These are phyloP conservation scores for Leucania comma DNA, from an alignment of 2,888 invertebrate genomes.

Conservation along the genomic window DNA sequence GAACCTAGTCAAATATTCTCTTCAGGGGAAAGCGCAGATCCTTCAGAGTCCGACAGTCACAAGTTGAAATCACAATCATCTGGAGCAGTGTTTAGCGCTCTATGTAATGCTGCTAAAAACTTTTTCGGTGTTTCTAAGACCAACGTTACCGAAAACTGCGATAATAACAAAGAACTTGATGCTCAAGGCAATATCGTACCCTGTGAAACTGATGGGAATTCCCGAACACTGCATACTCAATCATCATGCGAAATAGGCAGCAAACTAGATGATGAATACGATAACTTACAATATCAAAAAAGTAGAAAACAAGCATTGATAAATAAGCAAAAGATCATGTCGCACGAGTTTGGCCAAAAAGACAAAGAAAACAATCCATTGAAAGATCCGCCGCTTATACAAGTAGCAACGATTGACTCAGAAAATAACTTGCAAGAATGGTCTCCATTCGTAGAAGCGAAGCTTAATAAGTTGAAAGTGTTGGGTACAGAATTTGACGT, in stretches of 20 bases:
- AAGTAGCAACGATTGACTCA: slow-evolving; percentile 72
- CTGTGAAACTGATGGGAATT: slow-evolving; percentile 65
- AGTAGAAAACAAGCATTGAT: slow-evolving; percentile 84
- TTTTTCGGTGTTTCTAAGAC: slow-evolving; percentile 77
- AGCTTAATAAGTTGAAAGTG: slow-evolving; percentile 81
- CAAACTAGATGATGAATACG: slow-evolving; percentile 73
- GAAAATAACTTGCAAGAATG: slow-evolving; percentile 78
- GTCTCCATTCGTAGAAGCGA: slow-evolving; percentile 78
- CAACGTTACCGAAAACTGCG: slow-evolving; percentile 71
- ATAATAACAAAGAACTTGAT: slow-evolving; percentile 80
- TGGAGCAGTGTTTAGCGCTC: slow-evolving; percentile 77
- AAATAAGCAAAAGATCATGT: slow-evolving; percentile 89
- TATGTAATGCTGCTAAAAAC: slow-evolving; percentile 83
- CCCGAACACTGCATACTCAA: slow-evolving; percentile 65
- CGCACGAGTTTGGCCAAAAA: slow-evolving; percentile 84
- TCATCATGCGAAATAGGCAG: slow-evolving; percentile 82
- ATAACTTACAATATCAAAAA: slow-evolving; percentile 79
- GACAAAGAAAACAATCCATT: slow-evolving; percentile 79
- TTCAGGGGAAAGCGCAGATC: slow-evolving; percentile 58
- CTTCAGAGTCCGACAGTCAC: slow-evolving; percentile 64
- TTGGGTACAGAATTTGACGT: slow-evolving; percentile 77
- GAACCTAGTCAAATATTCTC: slow-evolving; percentile 52
- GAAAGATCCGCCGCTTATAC: slow-evolving; percentile 64
- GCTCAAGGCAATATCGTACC: slow-evolving; percentile 81
- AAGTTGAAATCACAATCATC: slow-evolving; percentile 71